Conservation (phyloP, 2,113 vertebrate species). For the Bos taurus region ARS-UCD2.0 NC_037347.1:2229001-2229500, state of each 20-base stretch:
- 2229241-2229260: too few species aligned
- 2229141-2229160: background rate
- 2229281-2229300: accelerated
- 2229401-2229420: background rate
- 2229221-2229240: background rate
- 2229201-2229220: too few species aligned
- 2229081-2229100: background rate
- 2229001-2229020: background rate
- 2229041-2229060: background rate
- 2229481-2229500: background rate
- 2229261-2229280: background rate
- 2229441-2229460: background rate
- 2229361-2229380: background rate
- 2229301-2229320: background rate
- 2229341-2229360: too few species aligned
- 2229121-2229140: background rate
- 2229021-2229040: background rate
- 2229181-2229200: background rate
- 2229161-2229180: background rate
- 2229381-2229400: background rate
- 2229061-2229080: background rate
- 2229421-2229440: background rate
- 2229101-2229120: background rate
- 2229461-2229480: background rate
- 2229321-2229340: background rate